Evolutionary conservation across 2,797 vertebrate species (phyloP), one percentile per base, ranked within the genome.

Genomic region (Crax fasciolata): DNA sequence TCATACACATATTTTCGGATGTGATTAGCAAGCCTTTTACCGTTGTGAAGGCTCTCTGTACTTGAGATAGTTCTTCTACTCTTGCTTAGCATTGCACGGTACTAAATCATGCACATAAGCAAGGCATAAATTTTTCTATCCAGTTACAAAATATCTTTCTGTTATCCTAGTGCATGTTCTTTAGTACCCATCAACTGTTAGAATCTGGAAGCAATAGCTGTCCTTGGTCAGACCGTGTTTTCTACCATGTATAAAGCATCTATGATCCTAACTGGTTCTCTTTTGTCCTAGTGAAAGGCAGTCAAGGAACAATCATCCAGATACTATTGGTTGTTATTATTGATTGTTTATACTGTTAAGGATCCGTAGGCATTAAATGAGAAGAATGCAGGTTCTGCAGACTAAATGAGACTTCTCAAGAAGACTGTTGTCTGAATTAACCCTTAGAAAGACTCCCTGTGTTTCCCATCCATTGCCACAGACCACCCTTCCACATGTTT

Each of bases 131-230:
- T 32, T 2, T 13, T 87, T 63, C 66, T 86, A 78, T 79, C n/a
- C 28, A 27, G 39, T 48, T 96, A 90, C 79, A 46, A 85, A 39
- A 61, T 54, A 49, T 24, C 21, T 63, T 55, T 86, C 11, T 49
- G 3, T 90, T 94, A 35, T 70, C 65, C 92, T 83, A 77, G 27
- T 27, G 30, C 19, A 27, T 46, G 90, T 51, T 52, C 86, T 90
- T 96, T 91, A 87, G 94, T 81, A 44, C n/a, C 62, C 21, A 44
- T n/a, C 62, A 44, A 10, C 19, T 15, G 83, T 67, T 88, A 94
- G 93, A 95, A 32, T 16, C 80, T 24, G 62, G 39, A 30, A 41
- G 21, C 13, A 87, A 38, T n/a, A 25, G 41, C 55, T 55, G 14
- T 65, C 39, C 52, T 80, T 63, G 44, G 17, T 90, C 74, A 87